Evolutionary conservation across 2,113 vertebrate genomes (phyloP), one percentile per base, ranked within the genome.

Genomic region (Heterotilapia buettikoferi): DNA sequence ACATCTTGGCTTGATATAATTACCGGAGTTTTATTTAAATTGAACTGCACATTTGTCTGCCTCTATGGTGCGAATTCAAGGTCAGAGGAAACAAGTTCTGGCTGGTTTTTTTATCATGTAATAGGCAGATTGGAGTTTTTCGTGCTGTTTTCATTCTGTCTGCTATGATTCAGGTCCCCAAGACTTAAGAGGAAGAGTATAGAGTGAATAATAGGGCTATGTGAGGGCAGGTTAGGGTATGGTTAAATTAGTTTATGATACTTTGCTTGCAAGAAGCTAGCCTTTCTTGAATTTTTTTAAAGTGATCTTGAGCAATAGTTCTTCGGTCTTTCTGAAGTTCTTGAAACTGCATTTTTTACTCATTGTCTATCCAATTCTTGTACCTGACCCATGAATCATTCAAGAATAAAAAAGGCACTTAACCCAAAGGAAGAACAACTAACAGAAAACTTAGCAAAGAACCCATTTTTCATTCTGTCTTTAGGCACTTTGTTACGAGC

Each of bases 311-410:
- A 73, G 21, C 68, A 26, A 63, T 33, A 19, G 29, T 3, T 6
- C 29, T 63, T 19, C 0, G 1, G 8, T 24, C 38, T 45, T 73
- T 45, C 0, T 73, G 66, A 73, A 43, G 13, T 43, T 73, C 40
- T 45, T 73, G 12, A 26, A 73, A 73, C 12, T 9, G 12, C 66
- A 38, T 9, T 5, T 68, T 40, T 68, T 40, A 21, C 19, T 68
- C 63, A 40, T 68, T 40, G 33, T 40, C 33, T 0, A 21, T 21
- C 19, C 12, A 24, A 2, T 71, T 21, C 0, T 26, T 71, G 66
- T 24, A 71, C 14, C 66, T 10, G 14, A 45, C 2, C 2, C 1
- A 73, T 26, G 40, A 73, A 45, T 26, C 21, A 45, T 73, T 10
- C 13, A 73, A 26, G 13, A 45, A 45, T 45, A 73, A 26, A 26